Evolutionary conservation across 2,797 vertebrate species (phyloP).

Genomic region (Hyperoplus immaculatus): DNA sequence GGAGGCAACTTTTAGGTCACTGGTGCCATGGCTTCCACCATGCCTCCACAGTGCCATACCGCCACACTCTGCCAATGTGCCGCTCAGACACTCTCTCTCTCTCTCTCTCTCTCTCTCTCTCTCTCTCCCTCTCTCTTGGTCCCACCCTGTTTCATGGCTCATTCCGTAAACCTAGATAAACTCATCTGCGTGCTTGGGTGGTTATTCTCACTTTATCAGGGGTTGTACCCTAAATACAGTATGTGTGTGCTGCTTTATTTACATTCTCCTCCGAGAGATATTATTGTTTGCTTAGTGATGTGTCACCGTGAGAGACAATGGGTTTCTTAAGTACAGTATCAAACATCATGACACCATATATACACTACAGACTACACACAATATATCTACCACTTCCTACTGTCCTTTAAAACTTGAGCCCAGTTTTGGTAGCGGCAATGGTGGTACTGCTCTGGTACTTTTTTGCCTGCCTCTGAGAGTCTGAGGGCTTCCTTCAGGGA

Average conservation of each 20-base stretch:
- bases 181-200: conserved; percentile 38
- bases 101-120: conserved; percentile 26
- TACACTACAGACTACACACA: conserved; percentile 8
- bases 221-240: conserved; percentile 28
- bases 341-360: conserved; percentile 37
- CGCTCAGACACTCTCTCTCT: conserved; percentile 23
- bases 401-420: conserved; percentile 32
- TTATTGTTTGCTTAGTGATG: conserved; percentile 46
- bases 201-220: conserved; percentile 49
- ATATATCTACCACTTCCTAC: conserved; percentile 1
- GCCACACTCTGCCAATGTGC: conserved; percentile 51
- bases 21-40: conserved; percentile 76
- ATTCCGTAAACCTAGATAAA: conserved; percentile 46
- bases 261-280: conserved; percentile 33
- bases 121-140: conserved; percentile 19
- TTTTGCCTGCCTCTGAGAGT: conserved; percentile 49
- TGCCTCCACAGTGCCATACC: conserved; percentile 53
- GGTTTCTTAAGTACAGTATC: conserved; percentile 24
- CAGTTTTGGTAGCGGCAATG: conserved; percentile 19
- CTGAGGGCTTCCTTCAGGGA: conserved; percentile 61
- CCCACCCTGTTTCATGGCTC: conserved; percentile 39
- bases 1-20: conserved; percentile 85
- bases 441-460: conserved; percentile 33
- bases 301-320: conserved; percentile 42
- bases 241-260: conserved; percentile 38